Conservation (phyloP, 2,888 invertebrate genomes). For the Ptilodon capucinus region DNA sequence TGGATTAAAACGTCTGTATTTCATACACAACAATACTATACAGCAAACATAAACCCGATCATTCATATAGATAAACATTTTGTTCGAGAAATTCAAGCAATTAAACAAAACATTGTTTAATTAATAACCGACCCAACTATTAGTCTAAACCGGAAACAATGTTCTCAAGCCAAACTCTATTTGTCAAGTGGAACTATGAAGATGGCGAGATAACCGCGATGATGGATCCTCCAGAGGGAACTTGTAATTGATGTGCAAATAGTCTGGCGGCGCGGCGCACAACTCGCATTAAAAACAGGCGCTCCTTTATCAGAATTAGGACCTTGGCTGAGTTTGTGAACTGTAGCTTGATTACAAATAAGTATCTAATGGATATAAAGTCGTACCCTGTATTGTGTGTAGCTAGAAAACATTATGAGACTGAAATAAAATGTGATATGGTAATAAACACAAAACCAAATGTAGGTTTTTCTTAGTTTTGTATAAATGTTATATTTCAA, state of each 20-base stretch:
- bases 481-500: no score
- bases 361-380: no score
- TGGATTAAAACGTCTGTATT: no score
- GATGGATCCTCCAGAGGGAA: not conserved
- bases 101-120: not conserved
- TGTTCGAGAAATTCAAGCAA: not conserved
- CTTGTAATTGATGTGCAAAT: not conserved
- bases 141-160: not conserved
- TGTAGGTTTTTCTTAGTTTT: no score
- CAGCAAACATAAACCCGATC: no score
- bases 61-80: no score
- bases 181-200: constrained; percentile 1
- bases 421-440: no score
- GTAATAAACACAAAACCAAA: no score
- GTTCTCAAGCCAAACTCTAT: not conserved
- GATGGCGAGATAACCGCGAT: not conserved
- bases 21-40: no score
- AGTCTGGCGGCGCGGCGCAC: not conserved
- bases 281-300: not conserved
- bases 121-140: not conserved
- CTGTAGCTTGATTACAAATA: not conserved
- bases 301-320: not conserved
- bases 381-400: no score
- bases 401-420: no score
- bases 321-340: not conserved